Conservation (phyloP, 2,113 vertebrate genomes). For the Pelusios castaneus region DNA sequence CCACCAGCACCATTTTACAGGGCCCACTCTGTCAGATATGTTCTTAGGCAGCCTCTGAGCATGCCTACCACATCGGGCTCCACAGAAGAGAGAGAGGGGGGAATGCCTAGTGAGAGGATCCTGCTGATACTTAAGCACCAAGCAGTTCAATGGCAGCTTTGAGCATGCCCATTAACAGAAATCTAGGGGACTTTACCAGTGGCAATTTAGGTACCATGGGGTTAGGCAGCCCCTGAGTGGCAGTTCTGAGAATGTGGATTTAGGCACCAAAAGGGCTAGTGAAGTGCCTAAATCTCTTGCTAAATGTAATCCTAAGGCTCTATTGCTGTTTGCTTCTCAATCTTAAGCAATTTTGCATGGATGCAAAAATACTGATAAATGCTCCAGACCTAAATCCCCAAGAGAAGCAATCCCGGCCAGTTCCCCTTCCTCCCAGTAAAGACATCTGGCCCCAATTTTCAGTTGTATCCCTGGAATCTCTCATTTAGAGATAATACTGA, state of each 20-base stretch:
- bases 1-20: too few relatives aligned
- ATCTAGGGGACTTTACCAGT: neutral
- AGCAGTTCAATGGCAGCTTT: neutral
- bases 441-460: neutral
- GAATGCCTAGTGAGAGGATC: neutral
- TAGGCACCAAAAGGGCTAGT: neutral
- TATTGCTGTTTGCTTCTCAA: neutral
- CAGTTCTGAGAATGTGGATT: neutral
- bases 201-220: neutral
- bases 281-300: neutral
- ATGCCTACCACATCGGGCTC: too few relatives aligned
- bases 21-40: too few relatives aligned
- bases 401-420: neutral
- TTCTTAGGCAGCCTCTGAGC: too few relatives aligned
- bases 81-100: too few relatives aligned
- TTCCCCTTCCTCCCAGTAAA: neutral
- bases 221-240: neutral
- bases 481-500: neutral
- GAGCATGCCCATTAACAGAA: neutral
- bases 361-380: neutral
- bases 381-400: neutral
- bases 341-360: conserved; percentile 21
- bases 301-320: neutral
- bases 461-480: conserved; percentile 18
- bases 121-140: neutral